These are phyloP conservation scores for Colistium nudipinnis DNA, from an alignment of 2,113 vertebrate species.

Conservation along the genomic window DNA sequence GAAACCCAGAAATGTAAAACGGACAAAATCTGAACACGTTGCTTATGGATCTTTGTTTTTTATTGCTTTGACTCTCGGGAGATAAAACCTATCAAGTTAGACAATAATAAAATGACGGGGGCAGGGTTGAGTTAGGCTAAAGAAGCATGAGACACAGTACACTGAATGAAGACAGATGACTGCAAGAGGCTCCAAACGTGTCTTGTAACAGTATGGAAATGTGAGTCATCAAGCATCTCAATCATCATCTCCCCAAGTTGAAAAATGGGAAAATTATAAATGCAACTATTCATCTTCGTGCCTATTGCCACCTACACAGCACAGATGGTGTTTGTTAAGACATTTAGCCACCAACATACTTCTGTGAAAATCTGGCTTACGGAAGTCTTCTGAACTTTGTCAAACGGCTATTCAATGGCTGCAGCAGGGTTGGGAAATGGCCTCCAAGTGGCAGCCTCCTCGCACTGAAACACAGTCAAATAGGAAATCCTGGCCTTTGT, in stretches of 20 bases:
- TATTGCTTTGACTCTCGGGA: neutral
- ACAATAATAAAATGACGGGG: neutral
- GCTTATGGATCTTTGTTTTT: neutral
- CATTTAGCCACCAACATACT: conserved; percentile 33
- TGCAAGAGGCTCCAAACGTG: conserved; percentile 20
- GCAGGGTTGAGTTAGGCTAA: neutral
- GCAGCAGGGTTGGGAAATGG: neutral
- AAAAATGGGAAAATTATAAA: conserved; percentile 52
- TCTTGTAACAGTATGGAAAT: conserved; percentile 48
- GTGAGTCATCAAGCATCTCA: conserved; percentile 58
- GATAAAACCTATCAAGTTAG: no score
- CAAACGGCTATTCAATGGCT: conserved; percentile 37
- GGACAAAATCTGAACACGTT: neutral
- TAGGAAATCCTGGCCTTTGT: conserved; percentile 53
- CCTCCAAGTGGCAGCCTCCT: conserved; percentile 33
- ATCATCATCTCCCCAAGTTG: conserved; percentile 43
- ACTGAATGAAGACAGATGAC: conserved; percentile 5
- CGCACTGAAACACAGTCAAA: conserved; percentile 44
- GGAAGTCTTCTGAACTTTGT: conserved; percentile 28
- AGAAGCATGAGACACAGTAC: neutral
- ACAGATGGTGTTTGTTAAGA: conserved; percentile 70
- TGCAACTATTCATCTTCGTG: conserved; percentile 40
- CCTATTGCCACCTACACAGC: conserved; percentile 57
- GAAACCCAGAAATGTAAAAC: neutral
- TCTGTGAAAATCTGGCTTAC: conserved; percentile 12